Evolutionary conservation across 2,888 invertebrate genomes (phyloP).

Genomic region (Fabriciana adippe): DNA sequence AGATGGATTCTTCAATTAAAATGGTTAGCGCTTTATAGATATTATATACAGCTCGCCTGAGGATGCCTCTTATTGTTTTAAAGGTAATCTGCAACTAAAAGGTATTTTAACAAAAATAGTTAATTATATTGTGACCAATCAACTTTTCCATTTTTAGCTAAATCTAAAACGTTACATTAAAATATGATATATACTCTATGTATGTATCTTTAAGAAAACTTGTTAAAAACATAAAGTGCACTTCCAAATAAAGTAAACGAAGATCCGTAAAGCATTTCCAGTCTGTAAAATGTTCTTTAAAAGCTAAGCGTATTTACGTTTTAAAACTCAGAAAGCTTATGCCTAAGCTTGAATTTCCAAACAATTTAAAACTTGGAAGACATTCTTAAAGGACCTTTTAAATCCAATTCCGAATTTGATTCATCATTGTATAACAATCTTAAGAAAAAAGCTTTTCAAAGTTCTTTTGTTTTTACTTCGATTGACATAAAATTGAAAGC

Average conservation of each 20-base stretch:
- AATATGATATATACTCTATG: not conserved
- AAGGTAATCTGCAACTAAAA: not conserved
- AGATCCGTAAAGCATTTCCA: not conserved
- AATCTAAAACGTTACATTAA: not conserved
- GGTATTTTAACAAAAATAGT: no score
- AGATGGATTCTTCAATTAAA: slow-evolving; percentile 15
- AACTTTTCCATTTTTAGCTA: no score
- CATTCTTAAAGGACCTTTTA: slow-evolving; percentile 14
- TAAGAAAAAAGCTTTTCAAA: not conserved
- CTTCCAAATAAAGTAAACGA: not conserved
- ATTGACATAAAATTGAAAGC: slow-evolving; percentile 3
- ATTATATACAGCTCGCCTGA: no score
- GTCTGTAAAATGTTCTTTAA: not conserved
- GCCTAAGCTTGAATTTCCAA: slow-evolving; percentile 6
- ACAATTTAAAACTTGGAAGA: slow-evolving; percentile 12
- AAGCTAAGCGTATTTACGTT: not conserved
- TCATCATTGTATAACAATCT: slow-evolving; percentile 1
- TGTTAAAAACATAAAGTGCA: no score
- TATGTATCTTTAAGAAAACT: no score
- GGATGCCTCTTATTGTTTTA: not conserved
- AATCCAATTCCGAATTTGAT: slow-evolving; percentile 11
- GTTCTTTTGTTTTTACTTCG: slow-evolving; percentile 4
- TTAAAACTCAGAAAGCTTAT: slow-evolving; percentile 9
- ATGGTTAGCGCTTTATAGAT: not conserved
- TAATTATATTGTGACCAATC: no score